Percentiles rank a stretch among this genome's conserved stretches.
phyloP scores from a whole-genome alignment of 23 tunicate genomes.

The Aplidium turbinatum region DNA sequence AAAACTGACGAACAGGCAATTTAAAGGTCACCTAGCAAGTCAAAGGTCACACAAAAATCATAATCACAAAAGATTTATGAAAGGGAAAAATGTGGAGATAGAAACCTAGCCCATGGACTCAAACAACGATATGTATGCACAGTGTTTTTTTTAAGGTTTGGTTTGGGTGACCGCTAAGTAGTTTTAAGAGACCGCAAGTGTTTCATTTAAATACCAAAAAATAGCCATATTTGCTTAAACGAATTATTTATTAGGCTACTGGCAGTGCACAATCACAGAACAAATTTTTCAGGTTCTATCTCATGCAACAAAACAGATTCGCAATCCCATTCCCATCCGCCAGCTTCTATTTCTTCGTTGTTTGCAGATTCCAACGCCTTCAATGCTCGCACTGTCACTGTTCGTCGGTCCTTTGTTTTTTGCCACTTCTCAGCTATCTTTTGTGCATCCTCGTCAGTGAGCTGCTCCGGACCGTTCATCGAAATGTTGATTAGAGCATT shows the following conservation, averaged over 20 bases:
- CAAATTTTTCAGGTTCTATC: slow-evolving; percentile 35
- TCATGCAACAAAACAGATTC: slow-evolving; percentile 25
- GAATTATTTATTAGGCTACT: background rate
- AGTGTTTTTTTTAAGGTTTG: slow-evolving; percentile 36
- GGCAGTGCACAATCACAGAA: slow-evolving; percentile 23
- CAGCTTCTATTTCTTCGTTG: slow-evolving; percentile 15
- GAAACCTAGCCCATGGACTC: too few species aligned
- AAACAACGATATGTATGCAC: too few species aligned
- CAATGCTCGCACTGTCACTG: slow-evolving; percentile 40
- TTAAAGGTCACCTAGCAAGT: too few species aligned
- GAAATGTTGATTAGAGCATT: slow-evolving; percentile 33
- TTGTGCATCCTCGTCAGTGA: slow-evolving; percentile 39
- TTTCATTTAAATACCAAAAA: slow-evolving; percentile 18
- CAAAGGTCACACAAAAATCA: too few species aligned
- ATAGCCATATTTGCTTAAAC: background rate
- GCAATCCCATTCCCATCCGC: slow-evolving; percentile 26
- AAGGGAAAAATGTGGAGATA: too few species aligned
- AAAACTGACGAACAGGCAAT: too few species aligned
- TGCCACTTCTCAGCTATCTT: slow-evolving; percentile 36
- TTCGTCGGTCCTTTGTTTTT: slow-evolving; percentile 40
- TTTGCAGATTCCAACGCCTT: slow-evolving; percentile 48
- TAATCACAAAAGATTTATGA: too few species aligned
- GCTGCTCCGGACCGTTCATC: slow-evolving; percentile 37
- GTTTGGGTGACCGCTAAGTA: slow-evolving; percentile 9
- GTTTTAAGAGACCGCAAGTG: slow-evolving; percentile 20